Conservation (phyloP, 2,797 vertebrate species). For the Halcyon chelicuti region DNA sequence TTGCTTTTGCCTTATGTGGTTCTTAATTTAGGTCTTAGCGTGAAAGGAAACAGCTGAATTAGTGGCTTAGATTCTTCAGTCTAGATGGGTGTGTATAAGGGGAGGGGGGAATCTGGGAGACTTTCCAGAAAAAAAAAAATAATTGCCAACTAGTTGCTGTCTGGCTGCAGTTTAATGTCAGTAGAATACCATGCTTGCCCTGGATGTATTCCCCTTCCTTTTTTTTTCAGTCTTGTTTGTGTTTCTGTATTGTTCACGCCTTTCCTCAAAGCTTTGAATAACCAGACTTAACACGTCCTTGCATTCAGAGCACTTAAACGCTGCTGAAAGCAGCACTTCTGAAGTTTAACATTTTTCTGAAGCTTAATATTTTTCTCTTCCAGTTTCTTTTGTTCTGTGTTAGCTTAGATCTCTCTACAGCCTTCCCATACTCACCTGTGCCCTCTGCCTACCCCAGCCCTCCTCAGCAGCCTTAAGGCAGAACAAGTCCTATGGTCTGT, state of each 20-base stretch:
- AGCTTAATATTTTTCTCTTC: not conserved
- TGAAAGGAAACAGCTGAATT: conserved; percentile 35
- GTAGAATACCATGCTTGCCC: not conserved
- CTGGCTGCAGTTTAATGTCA: conserved; percentile 52
- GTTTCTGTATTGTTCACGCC: conserved; percentile 7
- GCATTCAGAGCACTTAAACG: not conserved
- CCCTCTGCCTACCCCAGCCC: not conserved
- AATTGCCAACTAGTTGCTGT: conserved; percentile 49
- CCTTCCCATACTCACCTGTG: not conserved
- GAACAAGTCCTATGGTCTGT: not conserved
- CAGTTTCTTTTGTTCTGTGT: not conserved
- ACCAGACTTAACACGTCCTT: not conserved
- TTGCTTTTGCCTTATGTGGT: not conserved
- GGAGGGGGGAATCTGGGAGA: conserved; percentile 3
- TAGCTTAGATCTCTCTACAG: not conserved
- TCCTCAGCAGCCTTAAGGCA: not conserved
- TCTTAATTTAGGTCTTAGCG: not conserved
- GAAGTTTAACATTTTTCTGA: not conserved
- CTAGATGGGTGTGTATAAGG: not conserved
- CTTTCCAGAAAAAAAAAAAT: conserved; percentile 44
- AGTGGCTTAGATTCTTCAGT: conserved; percentile 26
- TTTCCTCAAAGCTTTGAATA: not conserved
- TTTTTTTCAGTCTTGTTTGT: conserved; percentile 26
- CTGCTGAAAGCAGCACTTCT: not conserved
- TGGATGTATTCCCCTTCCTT: not conserved